Evolutionary conservation across 1,140 invertebrate genomes (phyloP).

Genomic region (Streblospio benedicti): DNA sequence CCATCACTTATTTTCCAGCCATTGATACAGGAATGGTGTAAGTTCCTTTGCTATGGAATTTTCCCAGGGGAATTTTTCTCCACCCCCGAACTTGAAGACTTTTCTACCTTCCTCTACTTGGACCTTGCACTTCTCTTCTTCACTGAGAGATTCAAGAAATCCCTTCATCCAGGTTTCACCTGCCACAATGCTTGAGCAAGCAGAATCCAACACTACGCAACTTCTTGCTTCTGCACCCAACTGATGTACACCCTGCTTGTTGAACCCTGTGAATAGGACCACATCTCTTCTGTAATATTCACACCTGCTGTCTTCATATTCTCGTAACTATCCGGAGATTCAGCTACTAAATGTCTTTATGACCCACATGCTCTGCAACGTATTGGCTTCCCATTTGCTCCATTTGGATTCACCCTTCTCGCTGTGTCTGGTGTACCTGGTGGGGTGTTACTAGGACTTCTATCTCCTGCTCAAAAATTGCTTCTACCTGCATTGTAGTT

Average conservation of each 20-base stretch:
- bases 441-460: too few relatives aligned
- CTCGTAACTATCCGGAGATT: conserved; percentile 25
- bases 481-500: neutral
- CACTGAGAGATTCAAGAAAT: conserved; percentile 13
- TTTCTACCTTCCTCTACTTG: conserved; percentile 1
- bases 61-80: conserved; percentile 12
- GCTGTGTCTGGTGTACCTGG: neutral
- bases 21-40: conserved; percentile 7
- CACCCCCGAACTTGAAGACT: conserved; percentile 23
- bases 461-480: neutral
- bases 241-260: conserved; percentile 10
- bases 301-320: conserved; percentile 14
- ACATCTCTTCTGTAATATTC: neutral
- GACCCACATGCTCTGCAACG: neutral
- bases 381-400: neutral
- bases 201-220: conserved; percentile 21
- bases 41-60: too few relatives aligned
- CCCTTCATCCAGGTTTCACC: conserved; percentile 17
- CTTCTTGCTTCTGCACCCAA: conserved; percentile 18
- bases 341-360: conserved; percentile 15
- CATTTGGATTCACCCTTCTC: neutral
- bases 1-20: conserved; percentile 9
- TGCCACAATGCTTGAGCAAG: conserved; percentile 18
- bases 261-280: neutral
- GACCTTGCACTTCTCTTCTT: conserved; percentile 8